Conservation (phyloP, 2,888 invertebrate genomes). For the Odontocolon sp. region DNA sequence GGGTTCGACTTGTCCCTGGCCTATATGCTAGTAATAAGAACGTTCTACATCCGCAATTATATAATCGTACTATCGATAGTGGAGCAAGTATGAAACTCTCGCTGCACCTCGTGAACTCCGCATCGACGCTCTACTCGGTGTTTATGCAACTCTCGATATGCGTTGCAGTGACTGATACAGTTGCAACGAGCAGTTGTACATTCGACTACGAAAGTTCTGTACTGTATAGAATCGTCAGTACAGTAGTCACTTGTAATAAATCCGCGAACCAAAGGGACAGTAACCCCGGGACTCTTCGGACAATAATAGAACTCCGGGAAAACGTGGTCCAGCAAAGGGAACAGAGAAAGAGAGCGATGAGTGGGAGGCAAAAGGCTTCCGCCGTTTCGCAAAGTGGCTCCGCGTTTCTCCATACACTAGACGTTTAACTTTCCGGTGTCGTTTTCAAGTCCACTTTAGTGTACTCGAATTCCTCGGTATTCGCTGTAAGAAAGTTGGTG, state of each 20-base stretch:
- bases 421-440: not conserved
- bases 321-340: conserved; percentile 42
- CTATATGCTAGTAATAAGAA: conserved; percentile 70
- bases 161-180: conserved; percentile 36
- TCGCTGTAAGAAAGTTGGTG: too few relatives aligned
- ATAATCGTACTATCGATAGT: conserved; percentile 73
- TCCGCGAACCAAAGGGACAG: conserved; percentile 23
- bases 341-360: not conserved
- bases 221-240: not conserved
- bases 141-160: conserved; percentile 52
- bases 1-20: conserved; percentile 72
- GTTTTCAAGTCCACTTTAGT: too few relatives aligned
- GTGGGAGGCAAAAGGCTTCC: conserved; percentile 36
- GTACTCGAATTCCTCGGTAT: too few relatives aligned
- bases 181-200: conserved; percentile 23
- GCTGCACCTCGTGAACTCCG: not conserved
- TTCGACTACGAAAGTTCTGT: conserved; percentile 41
- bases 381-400: conserved; percentile 37
- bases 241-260: conserved; percentile 29
- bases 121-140: conserved; percentile 5
- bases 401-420: not conserved
- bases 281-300: conserved; percentile 57
- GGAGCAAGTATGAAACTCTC: conserved; percentile 61
- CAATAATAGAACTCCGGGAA: conserved; percentile 65
- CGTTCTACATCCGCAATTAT: conserved; percentile 75